Conservation (phyloP, 2,888 invertebrate genomes). For the Gymnocheta viridis region DNA sequence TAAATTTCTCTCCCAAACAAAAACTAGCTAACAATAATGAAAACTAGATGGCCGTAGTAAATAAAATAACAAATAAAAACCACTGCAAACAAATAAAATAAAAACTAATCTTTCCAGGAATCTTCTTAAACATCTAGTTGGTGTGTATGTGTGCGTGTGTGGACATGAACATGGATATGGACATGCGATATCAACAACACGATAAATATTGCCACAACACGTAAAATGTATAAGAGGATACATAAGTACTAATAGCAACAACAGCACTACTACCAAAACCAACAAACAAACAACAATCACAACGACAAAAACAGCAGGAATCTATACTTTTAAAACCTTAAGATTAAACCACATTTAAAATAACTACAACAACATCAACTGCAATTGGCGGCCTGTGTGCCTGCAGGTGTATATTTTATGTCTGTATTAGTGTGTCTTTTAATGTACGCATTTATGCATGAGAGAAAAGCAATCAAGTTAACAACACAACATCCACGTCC, state of each 20-base stretch:
- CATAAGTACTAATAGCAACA: slow-evolving; percentile 25
- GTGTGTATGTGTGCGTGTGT: not conserved
- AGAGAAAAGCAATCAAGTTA: slow-evolving; percentile 29
- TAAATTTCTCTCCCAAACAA: slow-evolving; percentile 9
- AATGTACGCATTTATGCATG: not conserved
- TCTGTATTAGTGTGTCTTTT: slow-evolving; percentile 1
- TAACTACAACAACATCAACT: slow-evolving; percentile 58
- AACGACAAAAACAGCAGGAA: slow-evolving; percentile 57
- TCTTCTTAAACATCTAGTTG: not conserved
- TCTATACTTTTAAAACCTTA: slow-evolving; percentile 68
- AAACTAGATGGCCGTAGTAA: slow-evolving; percentile 13
- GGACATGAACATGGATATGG: not conserved
- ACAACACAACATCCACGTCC: slow-evolving; percentile 30
- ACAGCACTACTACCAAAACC: slow-evolving; percentile 38
- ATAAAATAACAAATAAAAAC: not conserved
- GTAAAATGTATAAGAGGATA: not conserved
- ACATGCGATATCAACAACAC: slow-evolving; percentile 30
- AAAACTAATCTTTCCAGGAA: slow-evolving; percentile 10
- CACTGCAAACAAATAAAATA: not conserved
- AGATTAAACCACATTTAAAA: slow-evolving; percentile 56
- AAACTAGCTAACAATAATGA: slow-evolving; percentile 44
- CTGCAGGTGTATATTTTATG: too few species aligned
- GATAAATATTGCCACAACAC: slow-evolving; percentile 19
- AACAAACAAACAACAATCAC: slow-evolving; percentile 72
- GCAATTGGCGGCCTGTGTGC: too few species aligned